Base-by-base conservation (phyloP, 2,888 invertebrate species). In the Crepidodera aurea region DNA sequence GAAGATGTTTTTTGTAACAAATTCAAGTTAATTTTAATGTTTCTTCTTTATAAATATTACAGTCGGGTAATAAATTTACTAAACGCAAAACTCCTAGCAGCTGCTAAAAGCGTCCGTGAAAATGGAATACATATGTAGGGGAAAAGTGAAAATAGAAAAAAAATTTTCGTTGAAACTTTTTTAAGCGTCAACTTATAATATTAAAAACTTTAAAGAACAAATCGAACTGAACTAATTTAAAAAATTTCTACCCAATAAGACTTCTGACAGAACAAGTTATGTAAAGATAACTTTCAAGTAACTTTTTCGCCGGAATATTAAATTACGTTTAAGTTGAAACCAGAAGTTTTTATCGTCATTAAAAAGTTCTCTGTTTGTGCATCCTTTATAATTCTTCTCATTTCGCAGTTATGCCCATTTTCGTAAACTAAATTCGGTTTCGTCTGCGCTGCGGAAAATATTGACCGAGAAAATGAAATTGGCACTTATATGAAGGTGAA, bases 331-430 rank as follows among this genome's bases (percentile, higher is more conserved):
- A 66, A 67, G 60, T 59, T 65, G 37, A 54, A 57, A 62, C 65
- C 62, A 59, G 64, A 64, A 66, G 60, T 66, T 68, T 62, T 40
- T 27, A 39, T 44, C 68, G 56, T 60, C 60, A 64, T 66, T 66
- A 66, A 66, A 68, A 68, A 64, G 62, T 68, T 67, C 62, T 65
- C 57, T 56, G 68, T 66, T 66, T 66, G 66, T 64, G 61, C 50
- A 56, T 54, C 60, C 44, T 48, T 54, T 39, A 54, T 50, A 60
- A 60, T 66, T 53, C 60, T 58, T 60, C 60, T 60, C 42, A 63
- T 60, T 60, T 62, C 46, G 48, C 50, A 51, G 60, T 51, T 55
- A 60, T 60, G 44, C 53, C 39, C 57, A 44, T 32, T 56, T 60
- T 55, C 46, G 34, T 16, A 32, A 46, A 44, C 55, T 34, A 13